These are phyloP conservation scores for Enteromius unitaeniatus DNA, from an alignment of 2,797 vertebrate species.

Conservation along the genomic window DNA sequence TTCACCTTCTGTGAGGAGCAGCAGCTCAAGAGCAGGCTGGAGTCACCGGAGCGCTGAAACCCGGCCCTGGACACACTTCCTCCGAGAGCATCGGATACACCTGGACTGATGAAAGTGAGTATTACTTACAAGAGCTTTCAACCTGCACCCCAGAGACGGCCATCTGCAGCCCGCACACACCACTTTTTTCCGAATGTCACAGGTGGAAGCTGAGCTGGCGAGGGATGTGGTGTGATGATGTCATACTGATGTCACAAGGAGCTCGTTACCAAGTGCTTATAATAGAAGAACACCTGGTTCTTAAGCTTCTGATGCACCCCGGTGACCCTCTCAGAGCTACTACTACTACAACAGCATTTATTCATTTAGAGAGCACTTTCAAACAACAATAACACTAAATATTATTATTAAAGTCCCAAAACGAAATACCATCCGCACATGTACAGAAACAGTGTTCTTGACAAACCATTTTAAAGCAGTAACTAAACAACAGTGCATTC, in stretches of 20 bases:
- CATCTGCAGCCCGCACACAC: neutral
- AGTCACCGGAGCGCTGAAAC: constrained; percentile 67
- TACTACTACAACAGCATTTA: neutral
- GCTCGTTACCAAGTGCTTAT: neutral
- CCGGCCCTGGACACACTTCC: constrained; percentile 60
- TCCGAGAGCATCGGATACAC: constrained; percentile 69
- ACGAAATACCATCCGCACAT: too few relatives aligned
- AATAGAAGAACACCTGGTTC: neutral
- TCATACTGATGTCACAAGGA: neutral
- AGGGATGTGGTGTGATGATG: neutral
- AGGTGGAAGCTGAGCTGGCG: constrained; percentile 28
- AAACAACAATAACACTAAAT: too few relatives aligned
- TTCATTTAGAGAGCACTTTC: neutral
- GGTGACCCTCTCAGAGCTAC: neutral
- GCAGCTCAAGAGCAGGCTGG: constrained; percentile 12
- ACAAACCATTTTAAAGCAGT: too few relatives aligned
- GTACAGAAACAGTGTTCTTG: too few relatives aligned
- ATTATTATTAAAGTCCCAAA: too few relatives aligned
- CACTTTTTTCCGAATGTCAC: constrained; percentile 22
- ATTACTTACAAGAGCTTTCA: constrained; percentile 68
- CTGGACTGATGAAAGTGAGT: constrained; percentile 69
- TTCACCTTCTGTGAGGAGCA: constrained; percentile 53
- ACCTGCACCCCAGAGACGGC: constrained; percentile 37
- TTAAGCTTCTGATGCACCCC: neutral
- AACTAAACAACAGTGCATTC: too few relatives aligned